phyloP scores from a whole-genome alignment of 2,888 invertebrate genomes.

The Incurvaria masculella region DNA sequence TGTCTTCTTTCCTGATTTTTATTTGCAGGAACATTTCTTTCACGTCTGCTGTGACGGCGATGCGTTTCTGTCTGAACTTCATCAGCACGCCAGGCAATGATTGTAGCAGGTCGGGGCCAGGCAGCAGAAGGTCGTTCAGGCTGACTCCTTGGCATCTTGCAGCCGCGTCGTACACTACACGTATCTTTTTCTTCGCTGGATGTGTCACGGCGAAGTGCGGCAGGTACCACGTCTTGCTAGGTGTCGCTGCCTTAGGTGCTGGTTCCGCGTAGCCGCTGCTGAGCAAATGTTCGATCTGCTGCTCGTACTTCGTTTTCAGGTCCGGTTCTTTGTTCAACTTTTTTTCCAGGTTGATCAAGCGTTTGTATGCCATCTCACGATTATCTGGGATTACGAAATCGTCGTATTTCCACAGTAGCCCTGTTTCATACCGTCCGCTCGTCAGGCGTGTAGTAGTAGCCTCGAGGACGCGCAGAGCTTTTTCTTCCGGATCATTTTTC shows the following conservation, averaged over 20 bases:
- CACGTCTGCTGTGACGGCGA: not conserved
- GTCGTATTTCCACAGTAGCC: conserved; percentile 12
- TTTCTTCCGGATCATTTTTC: not conserved
- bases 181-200: conserved; percentile 6
- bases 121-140: conserved; percentile 4
- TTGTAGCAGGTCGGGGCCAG: not conserved
- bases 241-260: not conserved
- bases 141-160: conserved; percentile 8
- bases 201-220: conserved; percentile 16
- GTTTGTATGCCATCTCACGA: conserved; percentile 2
- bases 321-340: conserved; percentile 8
- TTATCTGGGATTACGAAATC: conserved; percentile 8
- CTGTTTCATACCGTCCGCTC: conserved; percentile 9
- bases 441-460: conserved; percentile 1
- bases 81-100: not conserved
- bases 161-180: conserved; percentile 12
- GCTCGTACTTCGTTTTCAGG: conserved; percentile 5
- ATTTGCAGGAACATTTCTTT: not conserved
- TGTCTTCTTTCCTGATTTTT: not conserved
- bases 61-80: not conserved
- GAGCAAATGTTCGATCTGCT: conserved; percentile 8
- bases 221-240: conserved; percentile 9
- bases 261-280: conserved; percentile 12
- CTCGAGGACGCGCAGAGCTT: not conserved
- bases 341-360: conserved; percentile 7